Evolutionary conservation across 2,888 invertebrate species (phyloP).

Genomic region (Apamea monoglypha): DNA sequence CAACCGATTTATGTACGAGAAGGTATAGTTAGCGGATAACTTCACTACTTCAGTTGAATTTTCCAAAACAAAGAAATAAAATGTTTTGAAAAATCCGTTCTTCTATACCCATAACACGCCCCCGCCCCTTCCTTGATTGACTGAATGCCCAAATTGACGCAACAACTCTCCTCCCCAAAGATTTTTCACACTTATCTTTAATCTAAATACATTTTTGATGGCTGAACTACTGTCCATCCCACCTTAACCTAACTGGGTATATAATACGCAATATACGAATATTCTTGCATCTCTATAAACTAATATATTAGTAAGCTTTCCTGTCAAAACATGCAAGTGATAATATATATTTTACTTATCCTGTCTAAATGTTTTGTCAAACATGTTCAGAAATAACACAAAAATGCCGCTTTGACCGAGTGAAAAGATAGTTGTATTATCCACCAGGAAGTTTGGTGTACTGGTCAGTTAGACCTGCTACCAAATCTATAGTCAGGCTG

Average conservation of each 20-base stretch:
- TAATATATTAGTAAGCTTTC: conserved; percentile 19
- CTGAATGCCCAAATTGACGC: conserved; percentile 86
- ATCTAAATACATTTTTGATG: conserved; percentile 19
- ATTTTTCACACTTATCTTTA: conserved; percentile 67
- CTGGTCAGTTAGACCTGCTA: neutral
- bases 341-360: neutral
- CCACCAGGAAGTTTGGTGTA: neutral
- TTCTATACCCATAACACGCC: conserved; percentile 61
- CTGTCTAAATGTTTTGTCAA: conserved; percentile 1
- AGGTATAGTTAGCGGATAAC: neutral
- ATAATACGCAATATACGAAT: conserved; percentile 42
- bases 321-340: conserved; percentile 10
- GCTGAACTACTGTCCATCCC: neutral
- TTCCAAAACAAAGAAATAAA: neutral
- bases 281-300: conserved; percentile 35
- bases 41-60: neutral
- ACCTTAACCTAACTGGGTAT: conserved; percentile 48
- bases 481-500: neutral
- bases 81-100: conserved; percentile 13
- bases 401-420: neutral
- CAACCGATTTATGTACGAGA: neutral
- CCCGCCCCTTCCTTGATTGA: conserved; percentile 77
- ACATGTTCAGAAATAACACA: neutral
- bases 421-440: neutral
- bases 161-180: conserved; percentile 73